Conservation (phyloP, 2,113 vertebrate genomes). For the Pomatorhinus ruficollis region DNA sequence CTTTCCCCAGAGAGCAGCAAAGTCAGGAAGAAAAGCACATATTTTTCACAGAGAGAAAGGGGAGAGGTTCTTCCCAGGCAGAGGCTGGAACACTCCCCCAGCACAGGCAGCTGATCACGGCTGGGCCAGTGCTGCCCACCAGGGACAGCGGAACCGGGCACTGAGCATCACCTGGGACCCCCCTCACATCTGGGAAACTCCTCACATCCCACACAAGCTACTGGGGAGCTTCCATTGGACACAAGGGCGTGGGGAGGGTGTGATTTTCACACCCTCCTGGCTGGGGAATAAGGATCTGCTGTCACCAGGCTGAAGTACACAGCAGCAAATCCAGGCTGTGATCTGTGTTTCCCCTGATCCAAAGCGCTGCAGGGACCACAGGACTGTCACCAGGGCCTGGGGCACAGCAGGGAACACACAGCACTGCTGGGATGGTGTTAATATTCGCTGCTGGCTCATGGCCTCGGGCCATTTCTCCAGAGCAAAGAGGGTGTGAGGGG, state of each 20-base stretch:
- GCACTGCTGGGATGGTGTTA: neutral
- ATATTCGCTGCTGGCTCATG: neutral
- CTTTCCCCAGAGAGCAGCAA: neutral
- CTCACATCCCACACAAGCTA: neutral
- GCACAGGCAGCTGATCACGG: rapidly evolving
- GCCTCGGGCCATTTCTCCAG: neutral
- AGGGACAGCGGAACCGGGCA: neutral
- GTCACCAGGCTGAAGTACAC: rapidly evolving
- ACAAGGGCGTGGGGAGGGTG: neutral
- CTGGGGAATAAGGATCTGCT: neutral
- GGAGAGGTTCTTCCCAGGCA: neutral
- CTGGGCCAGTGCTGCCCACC: neutral
- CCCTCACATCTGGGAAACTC: rapidly evolving
- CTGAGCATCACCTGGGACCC: neutral
- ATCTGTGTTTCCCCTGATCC: neutral
- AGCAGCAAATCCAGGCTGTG: neutral
- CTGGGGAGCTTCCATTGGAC: neutral
- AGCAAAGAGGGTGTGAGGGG: neutral
- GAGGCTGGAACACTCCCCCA: neutral
- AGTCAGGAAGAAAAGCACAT: neutral
- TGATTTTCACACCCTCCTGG: neutral
- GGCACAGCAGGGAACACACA: neutral
- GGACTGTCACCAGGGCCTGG: neutral
- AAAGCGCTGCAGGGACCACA: neutral
- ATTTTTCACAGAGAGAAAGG: neutral